Conservation (phyloP, 37 sponge, comb jelly and placozoan species). For the Beroe ovata region DNA sequence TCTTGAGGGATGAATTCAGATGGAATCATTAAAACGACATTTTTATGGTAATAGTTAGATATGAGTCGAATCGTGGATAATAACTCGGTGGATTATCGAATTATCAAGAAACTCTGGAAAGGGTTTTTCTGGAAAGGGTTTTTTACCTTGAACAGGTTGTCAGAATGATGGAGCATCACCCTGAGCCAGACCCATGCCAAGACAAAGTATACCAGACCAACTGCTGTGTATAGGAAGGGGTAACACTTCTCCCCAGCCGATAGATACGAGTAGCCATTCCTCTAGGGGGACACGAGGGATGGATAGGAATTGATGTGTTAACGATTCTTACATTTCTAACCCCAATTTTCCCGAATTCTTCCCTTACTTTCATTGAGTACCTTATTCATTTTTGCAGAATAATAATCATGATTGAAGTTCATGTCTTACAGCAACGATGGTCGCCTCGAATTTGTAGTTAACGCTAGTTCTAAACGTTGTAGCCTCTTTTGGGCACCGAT, state of each 20-base stretch:
- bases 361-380: too few species aligned
- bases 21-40: too few species aligned
- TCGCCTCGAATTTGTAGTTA: not conserved
- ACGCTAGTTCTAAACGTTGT: not conserved
- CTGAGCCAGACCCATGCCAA: conserved; percentile 44
- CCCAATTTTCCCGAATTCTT: not conserved
- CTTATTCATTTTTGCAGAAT: not conserved
- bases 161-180: conserved; percentile 39
- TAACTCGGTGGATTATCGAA: too few species aligned
- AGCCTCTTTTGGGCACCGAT: conserved; percentile 11
- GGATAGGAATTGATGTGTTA: too few species aligned
- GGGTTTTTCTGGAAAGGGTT: too few species aligned
- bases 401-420: not conserved
- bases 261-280: conserved; percentile 17
- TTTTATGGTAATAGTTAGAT: too few species aligned
- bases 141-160: conserved; percentile 63
- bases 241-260: conserved; percentile 29
- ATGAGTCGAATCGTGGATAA: too few species aligned
- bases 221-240: not conserved
- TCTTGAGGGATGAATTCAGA: conserved; percentile 8
- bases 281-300: too few species aligned
- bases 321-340: not conserved
- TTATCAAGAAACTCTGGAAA: too few species aligned
- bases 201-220: conserved; percentile 49
- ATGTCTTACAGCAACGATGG: conserved; percentile 20